phyloP scores from a whole-genome alignment of 2,888 invertebrate genomes.

The Allygus modestus region DNA sequence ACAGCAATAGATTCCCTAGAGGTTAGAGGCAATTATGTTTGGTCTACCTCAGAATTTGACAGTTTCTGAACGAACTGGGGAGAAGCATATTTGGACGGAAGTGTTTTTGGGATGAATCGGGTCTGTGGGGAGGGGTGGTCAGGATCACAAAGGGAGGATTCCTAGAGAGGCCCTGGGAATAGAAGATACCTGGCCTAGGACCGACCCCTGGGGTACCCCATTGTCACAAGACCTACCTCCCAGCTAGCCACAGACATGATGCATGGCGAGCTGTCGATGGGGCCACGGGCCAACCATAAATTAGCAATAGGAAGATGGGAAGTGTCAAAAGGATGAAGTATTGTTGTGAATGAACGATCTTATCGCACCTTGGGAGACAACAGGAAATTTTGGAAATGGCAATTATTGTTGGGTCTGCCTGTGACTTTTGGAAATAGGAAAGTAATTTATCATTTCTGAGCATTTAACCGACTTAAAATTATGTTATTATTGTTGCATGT shows the following conservation, averaged over 20 bases:
- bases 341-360: not conserved
- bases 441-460: not conserved
- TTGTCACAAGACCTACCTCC: slow-evolving; percentile 33
- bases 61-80: slow-evolving; percentile 24
- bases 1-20: slow-evolving; percentile 6
- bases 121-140: slow-evolving; percentile 25
- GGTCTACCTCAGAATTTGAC: slow-evolving; percentile 43
- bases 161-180: slow-evolving; percentile 14
- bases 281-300: slow-evolving; percentile 49
- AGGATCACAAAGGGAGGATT: slow-evolving; percentile 24
- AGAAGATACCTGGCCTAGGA: slow-evolving; percentile 35
- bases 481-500: too few species aligned
- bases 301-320: slow-evolving; percentile 55
- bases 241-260: slow-evolving; percentile 30
- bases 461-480: too few species aligned
- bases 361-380: not conserved
- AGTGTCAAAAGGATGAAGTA: slow-evolving; percentile 51
- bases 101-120: not conserved
- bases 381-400: not conserved
- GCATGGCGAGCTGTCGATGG: slow-evolving; percentile 38
- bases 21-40: slow-evolving; percentile 31
- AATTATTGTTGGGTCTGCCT: not conserved
- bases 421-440: not conserved
- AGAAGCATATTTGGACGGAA: slow-evolving; percentile 20
- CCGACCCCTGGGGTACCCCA: slow-evolving; percentile 1